phyloP scores from a whole-genome alignment of 2,113 vertebrate genomes.

The Tor tambroides region DNA sequence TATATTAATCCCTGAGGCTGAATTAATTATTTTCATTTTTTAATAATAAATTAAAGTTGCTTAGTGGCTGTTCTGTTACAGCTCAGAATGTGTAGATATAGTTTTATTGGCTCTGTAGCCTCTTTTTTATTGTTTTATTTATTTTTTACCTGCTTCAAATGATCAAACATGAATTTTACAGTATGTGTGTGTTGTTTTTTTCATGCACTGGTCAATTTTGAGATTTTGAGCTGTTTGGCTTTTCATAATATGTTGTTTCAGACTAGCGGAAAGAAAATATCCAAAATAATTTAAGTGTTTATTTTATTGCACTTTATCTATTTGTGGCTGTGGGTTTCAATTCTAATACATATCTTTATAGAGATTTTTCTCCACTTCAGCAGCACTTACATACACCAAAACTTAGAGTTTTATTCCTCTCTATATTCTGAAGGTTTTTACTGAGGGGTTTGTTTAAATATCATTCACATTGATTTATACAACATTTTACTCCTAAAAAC shows the following conservation, averaged over 20 bases:
- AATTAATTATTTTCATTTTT: neutral
- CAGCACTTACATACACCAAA: too few species aligned
- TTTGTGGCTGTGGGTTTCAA: neutral
- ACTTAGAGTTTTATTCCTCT: too few species aligned
- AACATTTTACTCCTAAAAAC: too few species aligned
- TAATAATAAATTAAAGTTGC: too few species aligned
- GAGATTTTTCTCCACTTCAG: too few species aligned
- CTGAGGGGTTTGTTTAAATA: too few species aligned
- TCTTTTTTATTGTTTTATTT: neutral
- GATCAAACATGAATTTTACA: neutral
- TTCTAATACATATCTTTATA: too few species aligned
- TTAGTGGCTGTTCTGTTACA: neutral
- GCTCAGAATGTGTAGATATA: neutral
- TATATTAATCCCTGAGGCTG: neutral
- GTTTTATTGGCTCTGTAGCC: neutral
- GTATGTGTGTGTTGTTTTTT: neutral
- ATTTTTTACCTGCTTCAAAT: neutral
- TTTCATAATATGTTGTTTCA: neutral
- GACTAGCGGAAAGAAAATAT: neutral
- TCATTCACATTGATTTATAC: too few species aligned
- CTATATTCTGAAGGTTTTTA: too few species aligned
- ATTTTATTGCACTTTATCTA: neutral
- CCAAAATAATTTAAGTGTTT: neutral
- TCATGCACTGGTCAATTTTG: neutral
- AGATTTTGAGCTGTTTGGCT: neutral